Conservation (phyloP, 2,797 vertebrate species). For the Todus mexicanus region DNA sequence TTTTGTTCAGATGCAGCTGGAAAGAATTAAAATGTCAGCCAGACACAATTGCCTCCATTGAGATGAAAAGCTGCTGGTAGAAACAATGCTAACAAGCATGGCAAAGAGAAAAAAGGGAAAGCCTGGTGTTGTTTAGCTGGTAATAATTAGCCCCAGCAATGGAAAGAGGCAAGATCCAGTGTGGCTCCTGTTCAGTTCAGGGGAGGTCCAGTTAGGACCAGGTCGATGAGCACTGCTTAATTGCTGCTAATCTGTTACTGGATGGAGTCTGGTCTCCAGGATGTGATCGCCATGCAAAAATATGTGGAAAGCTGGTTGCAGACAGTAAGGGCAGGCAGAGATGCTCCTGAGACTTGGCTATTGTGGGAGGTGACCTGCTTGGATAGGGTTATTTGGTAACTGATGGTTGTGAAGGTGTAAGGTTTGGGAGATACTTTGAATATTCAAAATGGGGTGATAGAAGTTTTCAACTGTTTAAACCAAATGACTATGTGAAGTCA, state of each 20-base stretch:
- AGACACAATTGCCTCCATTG: conserved; percentile 58
- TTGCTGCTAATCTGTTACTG: neutral
- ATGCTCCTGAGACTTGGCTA: neutral
- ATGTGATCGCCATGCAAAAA: neutral
- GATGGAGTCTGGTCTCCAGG: neutral
- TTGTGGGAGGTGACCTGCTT: neutral
- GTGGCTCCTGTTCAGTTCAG: neutral
- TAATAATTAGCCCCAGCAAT: conserved; percentile 42
- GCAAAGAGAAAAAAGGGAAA: conserved; percentile 47
- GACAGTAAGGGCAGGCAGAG: neutral
- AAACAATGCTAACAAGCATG: conserved; percentile 61
- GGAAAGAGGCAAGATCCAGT: neutral
- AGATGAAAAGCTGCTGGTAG: conserved; percentile 62
- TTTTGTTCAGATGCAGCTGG: conserved; percentile 58
- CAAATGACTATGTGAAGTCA: neutral
- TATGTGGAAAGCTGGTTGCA: neutral
- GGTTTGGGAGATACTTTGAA: neutral
- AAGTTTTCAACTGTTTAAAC: neutral
- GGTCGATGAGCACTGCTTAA: neutral
- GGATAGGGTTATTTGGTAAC: neutral
- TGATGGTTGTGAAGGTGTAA: rapidly evolving
- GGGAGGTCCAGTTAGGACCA: conserved; percentile 20
- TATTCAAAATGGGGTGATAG: neutral
- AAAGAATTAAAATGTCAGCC: conserved; percentile 68
- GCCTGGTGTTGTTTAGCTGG: conserved; percentile 43